Conservation (phyloP, 2,113 vertebrate genomes). For the Hypocryptadius cinnamomeus region DNA sequence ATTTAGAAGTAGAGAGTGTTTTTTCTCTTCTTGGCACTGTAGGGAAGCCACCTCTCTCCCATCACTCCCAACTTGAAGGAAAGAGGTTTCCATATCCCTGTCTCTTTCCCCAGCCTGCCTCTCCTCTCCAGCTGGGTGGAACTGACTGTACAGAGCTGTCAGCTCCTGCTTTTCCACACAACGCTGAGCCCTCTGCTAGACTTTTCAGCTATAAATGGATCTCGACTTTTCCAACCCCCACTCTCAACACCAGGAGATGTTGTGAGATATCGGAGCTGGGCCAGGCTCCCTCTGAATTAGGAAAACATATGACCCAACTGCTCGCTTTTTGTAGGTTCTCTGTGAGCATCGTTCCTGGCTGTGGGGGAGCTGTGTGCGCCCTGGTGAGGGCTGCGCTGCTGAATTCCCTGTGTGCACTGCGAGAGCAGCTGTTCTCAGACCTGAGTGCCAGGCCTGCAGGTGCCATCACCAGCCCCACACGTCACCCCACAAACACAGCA, state of each 20-base stretch:
- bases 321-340: background rate
- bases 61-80: background rate
- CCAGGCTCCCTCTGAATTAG: constrained; percentile 19
- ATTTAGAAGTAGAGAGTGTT: background rate
- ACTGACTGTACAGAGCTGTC: background rate
- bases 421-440: background rate
- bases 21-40: background rate
- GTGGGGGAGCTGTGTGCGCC: background rate
- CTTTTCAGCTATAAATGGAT: constrained; percentile 22
- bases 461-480: background rate
- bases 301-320: background rate
- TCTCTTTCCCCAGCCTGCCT: background rate
- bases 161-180: background rate
- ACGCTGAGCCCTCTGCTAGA: background rate
- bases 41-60: background rate
- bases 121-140: background rate
- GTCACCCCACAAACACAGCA: background rate
- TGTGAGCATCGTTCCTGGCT: background rate
- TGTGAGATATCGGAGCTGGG: background rate
- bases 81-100: background rate
- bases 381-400: background rate
- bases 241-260: background rate
- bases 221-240: background rate
- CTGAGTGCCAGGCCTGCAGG: background rate
- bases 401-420: background rate